Conservation (phyloP, 2,113 vertebrate genomes). For the Oenanthe melanoleuca region DNA sequence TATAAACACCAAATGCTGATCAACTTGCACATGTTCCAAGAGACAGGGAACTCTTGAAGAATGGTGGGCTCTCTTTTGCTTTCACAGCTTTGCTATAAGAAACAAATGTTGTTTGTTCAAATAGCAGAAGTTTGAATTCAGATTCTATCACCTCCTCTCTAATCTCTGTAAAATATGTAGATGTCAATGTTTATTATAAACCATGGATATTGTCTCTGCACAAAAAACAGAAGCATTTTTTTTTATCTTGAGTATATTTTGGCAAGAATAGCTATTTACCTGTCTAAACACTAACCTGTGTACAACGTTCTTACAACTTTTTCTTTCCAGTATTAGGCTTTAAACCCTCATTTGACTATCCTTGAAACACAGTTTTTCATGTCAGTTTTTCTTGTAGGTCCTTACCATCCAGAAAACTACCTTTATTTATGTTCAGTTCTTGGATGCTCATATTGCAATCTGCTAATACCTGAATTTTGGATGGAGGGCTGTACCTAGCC, state of each 20-base stretch:
- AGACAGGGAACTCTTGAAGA: not conserved
- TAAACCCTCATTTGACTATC: not conserved
- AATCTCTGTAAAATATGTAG: not conserved
- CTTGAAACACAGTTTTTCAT: slow-evolving; percentile 60
- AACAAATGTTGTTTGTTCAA: not conserved
- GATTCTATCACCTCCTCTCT: not conserved
- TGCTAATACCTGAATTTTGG: slow-evolving; percentile 70
- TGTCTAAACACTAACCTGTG: not conserved
- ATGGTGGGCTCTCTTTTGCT: not conserved
- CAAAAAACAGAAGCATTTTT: not conserved
- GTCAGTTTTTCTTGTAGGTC: slow-evolving; percentile 50
- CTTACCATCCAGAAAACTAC: slow-evolving; percentile 40
- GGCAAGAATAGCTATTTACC: not conserved
- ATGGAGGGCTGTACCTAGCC: slow-evolving; percentile 30
- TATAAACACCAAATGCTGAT: not conserved
- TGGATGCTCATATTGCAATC: slow-evolving; percentile 61
- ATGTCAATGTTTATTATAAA: not conserved
- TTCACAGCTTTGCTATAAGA: not conserved
- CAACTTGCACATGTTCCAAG: not conserved
- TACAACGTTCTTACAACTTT: not conserved
- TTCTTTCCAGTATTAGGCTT: not conserved
- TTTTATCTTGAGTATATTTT: not conserved
- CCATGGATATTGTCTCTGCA: not conserved
- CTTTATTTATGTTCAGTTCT: slow-evolving; percentile 63
- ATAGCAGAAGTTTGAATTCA: not conserved